A percentile compares a stretch with the other conserved stretches of the same genome.
Evolutionary conservation across 2,888 invertebrate genomes (phyloP).

Genomic region (Tortrix viridana): DNA sequence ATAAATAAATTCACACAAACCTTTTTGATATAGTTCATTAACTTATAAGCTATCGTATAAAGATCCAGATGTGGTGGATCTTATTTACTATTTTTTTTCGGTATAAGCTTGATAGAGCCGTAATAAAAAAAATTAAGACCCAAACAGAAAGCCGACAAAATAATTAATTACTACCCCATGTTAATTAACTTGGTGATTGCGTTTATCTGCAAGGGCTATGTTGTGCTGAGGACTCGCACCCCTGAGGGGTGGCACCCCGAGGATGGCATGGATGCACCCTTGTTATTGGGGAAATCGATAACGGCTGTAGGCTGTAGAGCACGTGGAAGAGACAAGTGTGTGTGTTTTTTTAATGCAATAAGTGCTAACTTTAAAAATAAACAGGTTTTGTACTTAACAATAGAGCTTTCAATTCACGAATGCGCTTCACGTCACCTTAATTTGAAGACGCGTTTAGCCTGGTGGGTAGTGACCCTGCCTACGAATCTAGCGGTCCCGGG

Average conservation of each 20-base stretch:
- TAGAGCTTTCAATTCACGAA: too few relatives aligned
- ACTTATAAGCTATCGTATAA: too few relatives aligned
- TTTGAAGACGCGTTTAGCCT: too few relatives aligned
- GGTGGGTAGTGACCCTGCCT: too few relatives aligned
- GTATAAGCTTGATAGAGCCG: neutral
- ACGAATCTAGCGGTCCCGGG: too few relatives aligned
- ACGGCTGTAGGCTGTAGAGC: slow-evolving; percentile 10
- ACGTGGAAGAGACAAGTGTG: slow-evolving; percentile 12
- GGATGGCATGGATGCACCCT: slow-evolving; percentile 44
- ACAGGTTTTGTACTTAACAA: too few relatives aligned
- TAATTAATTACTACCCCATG: slow-evolving; percentile 42
- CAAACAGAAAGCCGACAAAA: slow-evolving; percentile 27
- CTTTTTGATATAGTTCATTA: too few relatives aligned
- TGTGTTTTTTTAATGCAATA: slow-evolving; percentile 32
- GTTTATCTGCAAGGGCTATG: slow-evolving; percentile 52
- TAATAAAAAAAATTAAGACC: neutral
- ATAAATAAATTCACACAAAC: too few relatives aligned
- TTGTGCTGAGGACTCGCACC: slow-evolving; percentile 47
- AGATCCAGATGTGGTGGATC: too few relatives aligned
- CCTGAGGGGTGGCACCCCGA: slow-evolving; percentile 52
- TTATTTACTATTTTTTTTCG: too few relatives aligned
- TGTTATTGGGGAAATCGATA: slow-evolving; percentile 23
- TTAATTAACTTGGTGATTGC: slow-evolving; percentile 52
- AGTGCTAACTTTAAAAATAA: neutral
- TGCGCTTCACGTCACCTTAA: too few relatives aligned